phyloP scores from a whole-genome alignment of 2,797 vertebrate species.

The Antrozous pallidus region DNA sequence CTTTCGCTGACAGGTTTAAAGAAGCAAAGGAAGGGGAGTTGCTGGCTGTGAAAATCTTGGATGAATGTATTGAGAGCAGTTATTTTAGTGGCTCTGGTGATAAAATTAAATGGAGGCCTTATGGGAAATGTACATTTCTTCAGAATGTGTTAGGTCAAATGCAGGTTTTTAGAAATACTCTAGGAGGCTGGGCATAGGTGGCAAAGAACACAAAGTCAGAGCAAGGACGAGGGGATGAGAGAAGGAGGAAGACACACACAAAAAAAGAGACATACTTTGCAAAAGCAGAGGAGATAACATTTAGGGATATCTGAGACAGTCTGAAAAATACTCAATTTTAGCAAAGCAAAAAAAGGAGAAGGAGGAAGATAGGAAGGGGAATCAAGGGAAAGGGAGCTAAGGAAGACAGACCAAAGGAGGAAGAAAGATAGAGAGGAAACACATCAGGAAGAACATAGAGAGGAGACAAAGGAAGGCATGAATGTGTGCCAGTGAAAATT shows the following conservation, averaged over 20 bases:
- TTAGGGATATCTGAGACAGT: background rate
- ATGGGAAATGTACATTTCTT: constrained; percentile 41
- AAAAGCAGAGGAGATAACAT: background rate
- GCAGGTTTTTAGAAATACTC: constrained; percentile 22
- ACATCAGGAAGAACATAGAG: background rate
- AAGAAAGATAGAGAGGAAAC: background rate
- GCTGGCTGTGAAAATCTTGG: constrained; percentile 49
- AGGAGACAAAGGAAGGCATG: background rate
- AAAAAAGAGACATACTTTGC: background rate
- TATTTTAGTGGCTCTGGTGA: constrained; percentile 65
- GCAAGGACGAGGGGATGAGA: background rate
- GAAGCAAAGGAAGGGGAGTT: constrained; percentile 60
- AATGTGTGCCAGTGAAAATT: background rate
- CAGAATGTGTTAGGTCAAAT: constrained; percentile 42
- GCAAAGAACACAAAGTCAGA: constrained; percentile 10
- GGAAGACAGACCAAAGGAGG: background rate
- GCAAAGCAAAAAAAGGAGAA: background rate
- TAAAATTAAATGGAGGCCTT: constrained; percentile 67
- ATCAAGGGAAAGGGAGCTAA: background rate
- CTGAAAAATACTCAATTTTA: background rate
- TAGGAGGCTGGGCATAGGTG: background rate
- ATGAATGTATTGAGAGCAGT: constrained; percentile 61
- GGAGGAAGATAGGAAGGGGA: background rate
- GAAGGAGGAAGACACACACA: background rate
- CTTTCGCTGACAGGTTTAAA: constrained; percentile 71